phyloP scores from a whole-genome alignment of 2,113 vertebrate species.

The Boulengeromyrus knoepffleri region DNA sequence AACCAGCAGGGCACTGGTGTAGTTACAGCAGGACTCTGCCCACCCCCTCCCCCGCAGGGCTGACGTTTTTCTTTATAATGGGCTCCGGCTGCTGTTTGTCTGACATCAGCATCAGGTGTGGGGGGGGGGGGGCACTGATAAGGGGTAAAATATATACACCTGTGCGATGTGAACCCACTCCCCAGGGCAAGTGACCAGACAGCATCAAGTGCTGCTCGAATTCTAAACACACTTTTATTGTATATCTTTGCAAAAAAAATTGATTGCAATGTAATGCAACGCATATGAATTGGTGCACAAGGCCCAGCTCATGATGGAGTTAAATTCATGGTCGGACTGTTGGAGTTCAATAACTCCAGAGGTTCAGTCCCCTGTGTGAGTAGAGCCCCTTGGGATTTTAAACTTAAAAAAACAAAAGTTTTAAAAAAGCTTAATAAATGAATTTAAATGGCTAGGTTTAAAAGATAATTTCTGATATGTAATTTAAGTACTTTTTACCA shows the following conservation, averaged over 20 bases:
- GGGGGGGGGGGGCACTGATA: background rate
- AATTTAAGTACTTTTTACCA: constrained; percentile 53
- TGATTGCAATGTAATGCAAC: constrained; percentile 20
- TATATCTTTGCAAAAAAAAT: constrained; percentile 26
- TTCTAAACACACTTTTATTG: constrained; percentile 29
- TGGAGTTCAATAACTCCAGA: constrained; percentile 7
- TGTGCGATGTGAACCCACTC: background rate
- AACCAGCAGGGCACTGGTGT: background rate
- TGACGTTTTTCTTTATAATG: background rate
- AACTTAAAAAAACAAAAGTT: constrained; percentile 26
- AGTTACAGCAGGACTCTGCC: background rate
- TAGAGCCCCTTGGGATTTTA: constrained; percentile 39
- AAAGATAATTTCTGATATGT: constrained; percentile 41
- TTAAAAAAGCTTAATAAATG: constrained; percentile 15
- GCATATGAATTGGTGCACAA: constrained; percentile 24
- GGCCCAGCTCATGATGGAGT: constrained; percentile 23
- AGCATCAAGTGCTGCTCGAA: background rate
- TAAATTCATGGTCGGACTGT: constrained; percentile 18
- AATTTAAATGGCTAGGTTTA: constrained; percentile 14
- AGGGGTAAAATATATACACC: background rate
- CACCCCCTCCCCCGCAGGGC: background rate
- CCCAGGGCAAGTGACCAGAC: constrained; percentile 20
- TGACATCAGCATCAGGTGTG: background rate
- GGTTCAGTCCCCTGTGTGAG: constrained; percentile 30
- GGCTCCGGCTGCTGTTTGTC: background rate